Conservation (phyloP, 1,140 invertebrate genomes). For the Harpegnathos saltator region DNA sequence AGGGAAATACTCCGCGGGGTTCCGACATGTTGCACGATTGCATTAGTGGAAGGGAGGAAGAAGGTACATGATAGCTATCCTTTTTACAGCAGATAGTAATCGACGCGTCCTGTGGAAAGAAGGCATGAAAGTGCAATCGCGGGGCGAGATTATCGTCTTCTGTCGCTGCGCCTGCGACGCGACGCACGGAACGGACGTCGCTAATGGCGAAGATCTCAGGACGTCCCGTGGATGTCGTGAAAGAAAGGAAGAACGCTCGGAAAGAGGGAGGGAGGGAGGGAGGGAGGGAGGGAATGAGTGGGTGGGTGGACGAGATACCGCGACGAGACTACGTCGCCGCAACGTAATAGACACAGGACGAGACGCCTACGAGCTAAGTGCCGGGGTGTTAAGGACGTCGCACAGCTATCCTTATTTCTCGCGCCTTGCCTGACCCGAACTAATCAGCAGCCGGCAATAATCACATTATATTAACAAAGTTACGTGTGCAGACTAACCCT, state of each 20-base stretch:
- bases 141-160: no score
- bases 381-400: constrained; percentile 25
- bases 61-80: no score
- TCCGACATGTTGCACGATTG: background rate
- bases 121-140: no score
- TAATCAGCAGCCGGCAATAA: constrained; percentile 62
- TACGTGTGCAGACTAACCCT: constrained; percentile 59
- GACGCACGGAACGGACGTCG: no score
- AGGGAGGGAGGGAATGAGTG: no score
- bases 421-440: constrained; percentile 62
- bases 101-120: no score
- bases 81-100: no score
- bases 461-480: constrained; percentile 63
- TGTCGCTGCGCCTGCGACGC: no score
- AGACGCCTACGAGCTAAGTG: constrained; percentile 49
- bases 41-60: background rate
- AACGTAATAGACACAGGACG: constrained; percentile 49
- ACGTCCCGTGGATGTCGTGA: no score
- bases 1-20: background rate
- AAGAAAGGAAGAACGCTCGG: no score
- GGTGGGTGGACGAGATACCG: background rate
- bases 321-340: background rate
- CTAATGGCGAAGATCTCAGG: no score
- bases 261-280: no score
- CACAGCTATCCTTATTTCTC: constrained; percentile 53